A percentile compares a stretch with the other conserved stretches of the same genome.
Evolutionary conservation across 2,888 invertebrate species (phyloP).

Genomic region (Cistogaster globosa): DNA sequence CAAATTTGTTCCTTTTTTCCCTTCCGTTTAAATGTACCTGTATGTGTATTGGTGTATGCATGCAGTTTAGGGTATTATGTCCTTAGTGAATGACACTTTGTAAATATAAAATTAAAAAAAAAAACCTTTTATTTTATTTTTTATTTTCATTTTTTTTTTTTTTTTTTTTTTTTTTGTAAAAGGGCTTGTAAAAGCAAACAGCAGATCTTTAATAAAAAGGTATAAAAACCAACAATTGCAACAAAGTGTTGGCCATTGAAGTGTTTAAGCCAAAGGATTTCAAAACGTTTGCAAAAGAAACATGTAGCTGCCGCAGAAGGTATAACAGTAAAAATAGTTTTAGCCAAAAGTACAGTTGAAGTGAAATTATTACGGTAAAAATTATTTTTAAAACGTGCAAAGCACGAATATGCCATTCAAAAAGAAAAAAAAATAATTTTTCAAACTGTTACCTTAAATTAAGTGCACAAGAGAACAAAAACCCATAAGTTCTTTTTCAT

Average conservation of each 20-base stretch:
- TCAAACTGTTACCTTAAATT: slow-evolving; percentile 33
- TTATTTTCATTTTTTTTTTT: slow-evolving; percentile 45
- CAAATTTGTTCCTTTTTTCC: slow-evolving; percentile 35
- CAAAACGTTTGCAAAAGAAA: slow-evolving; percentile 50
- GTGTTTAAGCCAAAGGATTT: slow-evolving; percentile 63
- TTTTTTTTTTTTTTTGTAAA: slow-evolving; percentile 43
- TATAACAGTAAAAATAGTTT: slow-evolving; percentile 18
- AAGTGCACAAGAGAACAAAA: slow-evolving; percentile 31
- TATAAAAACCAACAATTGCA: slow-evolving; percentile 35
- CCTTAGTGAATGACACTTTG: slow-evolving; percentile 66
- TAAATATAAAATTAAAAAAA: slow-evolving; percentile 72
- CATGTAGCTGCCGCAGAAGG: slow-evolving; percentile 13
- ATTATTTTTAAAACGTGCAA: slow-evolving; percentile 37
- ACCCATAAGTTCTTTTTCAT: slow-evolving; percentile 43
- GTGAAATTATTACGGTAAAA: slow-evolving; percentile 46
- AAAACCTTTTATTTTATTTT: too few relatives aligned
- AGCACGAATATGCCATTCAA: slow-evolving; percentile 20
- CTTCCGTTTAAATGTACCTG: background rate
- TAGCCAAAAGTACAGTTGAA: slow-evolving; percentile 39
- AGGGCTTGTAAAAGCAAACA: slow-evolving; percentile 60
- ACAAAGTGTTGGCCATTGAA: slow-evolving; percentile 63
- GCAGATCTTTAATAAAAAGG: slow-evolving; percentile 33
- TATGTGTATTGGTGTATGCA: background rate
- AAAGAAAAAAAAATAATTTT: slow-evolving; percentile 9
- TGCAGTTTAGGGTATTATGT: slow-evolving; percentile 40